Evolutionary conservation across 2,888 invertebrate species (phyloP).

Genomic region (Drosophila nr. perissopoda): DNA sequence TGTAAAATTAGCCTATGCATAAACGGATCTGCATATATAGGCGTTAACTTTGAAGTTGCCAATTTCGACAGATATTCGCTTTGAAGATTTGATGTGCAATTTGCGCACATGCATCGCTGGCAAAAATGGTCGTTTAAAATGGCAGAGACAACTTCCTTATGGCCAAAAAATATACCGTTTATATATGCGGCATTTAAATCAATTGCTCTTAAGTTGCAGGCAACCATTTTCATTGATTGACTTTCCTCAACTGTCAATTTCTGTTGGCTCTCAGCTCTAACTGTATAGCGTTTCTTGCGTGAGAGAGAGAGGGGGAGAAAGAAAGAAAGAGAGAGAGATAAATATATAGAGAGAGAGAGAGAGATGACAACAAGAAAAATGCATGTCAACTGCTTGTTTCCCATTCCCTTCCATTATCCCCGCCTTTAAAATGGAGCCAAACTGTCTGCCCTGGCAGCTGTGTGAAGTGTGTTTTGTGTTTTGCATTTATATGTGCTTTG

Average conservation of each 20-base stretch:
- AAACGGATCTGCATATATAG: slow-evolving; percentile 13
- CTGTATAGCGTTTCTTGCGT: slow-evolving; percentile 25
- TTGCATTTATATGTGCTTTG: slow-evolving; percentile 57
- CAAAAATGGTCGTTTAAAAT: slow-evolving; percentile 27
- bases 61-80: slow-evolving; percentile 52
- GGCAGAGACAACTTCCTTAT: slow-evolving; percentile 40
- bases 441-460: slow-evolving; percentile 51
- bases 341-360: background rate
- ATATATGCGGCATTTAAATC: slow-evolving; percentile 49
- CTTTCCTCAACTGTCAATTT: slow-evolving; percentile 39
- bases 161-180: slow-evolving; percentile 1
- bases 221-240: slow-evolving; percentile 67
- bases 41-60: slow-evolving; percentile 68
- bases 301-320: slow-evolving; percentile 1
- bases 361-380: slow-evolving; percentile 17
- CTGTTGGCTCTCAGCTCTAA: slow-evolving; percentile 34
- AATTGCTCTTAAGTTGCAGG: slow-evolving; percentile 37
- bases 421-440: slow-evolving; percentile 40
- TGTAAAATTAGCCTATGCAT: slow-evolving; percentile 59
- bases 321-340: background rate
- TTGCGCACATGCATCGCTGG: slow-evolving; percentile 48
- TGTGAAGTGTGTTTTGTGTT: slow-evolving; percentile 34
- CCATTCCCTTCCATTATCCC: background rate
- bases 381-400: slow-evolving; percentile 25
- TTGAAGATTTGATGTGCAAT: slow-evolving; percentile 66